These are phyloP conservation scores for Hyla sarda DNA, from an alignment of 2,113 vertebrate genomes.

Conservation along the genomic window DNA sequence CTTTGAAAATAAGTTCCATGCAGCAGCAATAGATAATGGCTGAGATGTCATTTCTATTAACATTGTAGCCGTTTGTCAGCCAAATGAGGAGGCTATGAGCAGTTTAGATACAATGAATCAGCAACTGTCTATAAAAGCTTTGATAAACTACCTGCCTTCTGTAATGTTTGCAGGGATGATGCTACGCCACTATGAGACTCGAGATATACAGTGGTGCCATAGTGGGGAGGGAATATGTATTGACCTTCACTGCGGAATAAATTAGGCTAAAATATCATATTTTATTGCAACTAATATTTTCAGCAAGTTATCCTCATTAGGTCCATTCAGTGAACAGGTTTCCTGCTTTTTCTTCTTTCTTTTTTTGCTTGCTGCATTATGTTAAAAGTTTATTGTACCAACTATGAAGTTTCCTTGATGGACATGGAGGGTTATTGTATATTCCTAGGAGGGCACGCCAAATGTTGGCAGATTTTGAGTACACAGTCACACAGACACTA, in stretches of 20 bases:
- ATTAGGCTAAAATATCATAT: neutral
- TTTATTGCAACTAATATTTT: neutral
- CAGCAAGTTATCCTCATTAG: neutral
- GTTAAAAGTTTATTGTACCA: neutral
- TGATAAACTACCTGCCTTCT: slow-evolving; percentile 29
- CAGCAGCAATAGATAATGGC: slow-evolving; percentile 42
- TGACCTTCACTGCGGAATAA: slow-evolving; percentile 1
- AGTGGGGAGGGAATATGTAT: neutral
- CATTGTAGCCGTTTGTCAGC: slow-evolving; percentile 54
- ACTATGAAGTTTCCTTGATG: neutral
- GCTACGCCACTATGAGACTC: neutral
- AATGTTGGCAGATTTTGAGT: too few relatives aligned
- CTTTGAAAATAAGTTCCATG: slow-evolving; percentile 13
- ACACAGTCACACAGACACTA: too few relatives aligned
- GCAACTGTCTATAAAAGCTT: slow-evolving; percentile 3
- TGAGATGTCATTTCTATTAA: slow-evolving; percentile 39
- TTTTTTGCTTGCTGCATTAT: neutral
- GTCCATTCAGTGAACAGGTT: neutral
- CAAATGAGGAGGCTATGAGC: slow-evolving; percentile 46
- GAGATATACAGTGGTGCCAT: slow-evolving; percentile 1
- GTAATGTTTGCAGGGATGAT: slow-evolving; percentile 12
- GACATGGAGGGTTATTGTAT: neutral
- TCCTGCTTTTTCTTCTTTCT: neutral
- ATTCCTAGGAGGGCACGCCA: neutral
- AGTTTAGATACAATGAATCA: slow-evolving; percentile 39